phyloP scores from a whole-genome alignment of 2,797 vertebrate species.

The Squalus acanthias region DNA sequence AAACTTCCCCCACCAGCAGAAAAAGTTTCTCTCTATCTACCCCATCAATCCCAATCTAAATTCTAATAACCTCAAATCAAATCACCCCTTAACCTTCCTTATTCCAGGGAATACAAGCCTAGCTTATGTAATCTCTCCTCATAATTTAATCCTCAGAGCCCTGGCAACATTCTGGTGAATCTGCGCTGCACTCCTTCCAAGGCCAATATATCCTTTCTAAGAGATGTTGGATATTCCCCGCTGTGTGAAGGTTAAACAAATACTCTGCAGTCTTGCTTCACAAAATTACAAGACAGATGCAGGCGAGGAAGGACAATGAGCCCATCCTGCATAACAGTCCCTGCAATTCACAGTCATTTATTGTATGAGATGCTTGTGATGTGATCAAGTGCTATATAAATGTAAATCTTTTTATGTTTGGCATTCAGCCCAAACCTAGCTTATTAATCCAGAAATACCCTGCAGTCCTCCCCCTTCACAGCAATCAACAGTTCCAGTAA shows the following conservation, averaged over 20 bases:
- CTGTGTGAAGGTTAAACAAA: background rate
- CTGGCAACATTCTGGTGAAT: background rate
- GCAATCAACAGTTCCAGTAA: too few species aligned
- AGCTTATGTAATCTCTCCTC: too few species aligned
- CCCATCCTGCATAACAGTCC: background rate
- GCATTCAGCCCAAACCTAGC: background rate
- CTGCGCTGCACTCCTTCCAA: background rate
- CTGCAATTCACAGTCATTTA: background rate
- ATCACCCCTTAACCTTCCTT: background rate
- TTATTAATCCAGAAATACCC: background rate
- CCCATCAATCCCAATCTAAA: background rate
- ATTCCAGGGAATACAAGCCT: background rate
- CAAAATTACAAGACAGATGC: background rate
- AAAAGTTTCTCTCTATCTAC: background rate
- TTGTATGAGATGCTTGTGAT: background rate
- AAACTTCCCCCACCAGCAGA: background rate
- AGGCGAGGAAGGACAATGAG: background rate
- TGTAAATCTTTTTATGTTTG: background rate
- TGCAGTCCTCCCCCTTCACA: background rate
- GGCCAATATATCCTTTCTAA: background rate
- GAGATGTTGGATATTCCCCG: background rate
- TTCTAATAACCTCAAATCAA: background rate
- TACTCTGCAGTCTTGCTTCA: background rate
- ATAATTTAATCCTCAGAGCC: background rate
- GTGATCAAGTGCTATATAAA: background rate